Percentiles rank a stretch among this genome's conserved stretches.
These are phyloP conservation scores for Melanotaenia parkinsoni DNA, from an alignment of 2,797 vertebrate species.

Conservation along the genomic window DNA sequence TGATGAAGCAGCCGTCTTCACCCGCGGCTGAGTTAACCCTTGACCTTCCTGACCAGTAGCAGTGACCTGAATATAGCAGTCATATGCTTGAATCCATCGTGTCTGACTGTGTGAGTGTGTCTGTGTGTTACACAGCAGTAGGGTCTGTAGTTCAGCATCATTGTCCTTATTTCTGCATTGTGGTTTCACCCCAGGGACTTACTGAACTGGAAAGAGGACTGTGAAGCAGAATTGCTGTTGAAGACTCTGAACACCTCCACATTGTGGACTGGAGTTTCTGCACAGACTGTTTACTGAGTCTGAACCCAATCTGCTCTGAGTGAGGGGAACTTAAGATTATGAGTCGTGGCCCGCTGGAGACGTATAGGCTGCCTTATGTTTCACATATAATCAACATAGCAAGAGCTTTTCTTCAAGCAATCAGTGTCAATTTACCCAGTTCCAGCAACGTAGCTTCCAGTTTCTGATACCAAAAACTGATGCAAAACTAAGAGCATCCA, in stretches of 20 bases:
- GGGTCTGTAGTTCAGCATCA: background rate
- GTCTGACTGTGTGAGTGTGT: constrained; percentile 1
- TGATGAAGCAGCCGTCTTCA: constrained; percentile 61
- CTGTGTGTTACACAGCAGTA: background rate
- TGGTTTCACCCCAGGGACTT: constrained; percentile 9
- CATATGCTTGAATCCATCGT: constrained; percentile 1
- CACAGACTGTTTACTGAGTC: constrained; percentile 10
- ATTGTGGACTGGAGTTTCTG: constrained; percentile 23
- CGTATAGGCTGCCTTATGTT: background rate
- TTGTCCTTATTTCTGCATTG: constrained; percentile 26
- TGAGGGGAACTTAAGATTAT: constrained; percentile 35
- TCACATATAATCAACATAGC: background rate
- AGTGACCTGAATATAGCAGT: constrained; percentile 31
- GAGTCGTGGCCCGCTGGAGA: constrained; percentile 27
- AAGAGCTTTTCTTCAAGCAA: background rate
- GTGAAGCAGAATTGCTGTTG: constrained; percentile 13
- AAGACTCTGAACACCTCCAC: constrained; percentile 11
- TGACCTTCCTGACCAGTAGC: constrained; percentile 46
- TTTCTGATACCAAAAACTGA: background rate
- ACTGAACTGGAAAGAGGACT: constrained; percentile 5
- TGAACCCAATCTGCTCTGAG: constrained; percentile 38
- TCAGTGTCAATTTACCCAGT: background rate
- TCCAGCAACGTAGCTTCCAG: background rate
- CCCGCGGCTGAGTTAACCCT: constrained; percentile 52
- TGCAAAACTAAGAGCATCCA: background rate